Conservation (phyloP, 2,888 invertebrate species). For the Apotomis capreana region DNA sequence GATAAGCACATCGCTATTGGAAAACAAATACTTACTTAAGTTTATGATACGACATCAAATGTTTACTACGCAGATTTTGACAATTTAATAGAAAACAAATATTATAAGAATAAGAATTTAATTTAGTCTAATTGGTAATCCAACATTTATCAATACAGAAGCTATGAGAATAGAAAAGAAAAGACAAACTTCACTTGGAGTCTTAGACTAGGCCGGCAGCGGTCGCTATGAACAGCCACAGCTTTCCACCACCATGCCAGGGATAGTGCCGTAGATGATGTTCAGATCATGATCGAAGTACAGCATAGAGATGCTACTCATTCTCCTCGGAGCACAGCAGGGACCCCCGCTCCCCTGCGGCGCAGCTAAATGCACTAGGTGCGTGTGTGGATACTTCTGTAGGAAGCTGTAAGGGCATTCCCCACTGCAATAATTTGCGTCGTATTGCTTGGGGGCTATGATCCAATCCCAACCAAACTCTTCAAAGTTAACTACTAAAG, state of each 20-base stretch:
- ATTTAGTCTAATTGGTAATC: background rate
- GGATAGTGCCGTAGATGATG: slow-evolving; percentile 93
- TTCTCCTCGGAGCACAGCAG: slow-evolving; percentile 95
- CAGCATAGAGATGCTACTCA: slow-evolving; percentile 94
- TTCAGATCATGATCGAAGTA: slow-evolving; percentile 95
- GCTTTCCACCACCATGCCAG: slow-evolving; percentile 96
- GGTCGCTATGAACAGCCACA: slow-evolving; percentile 93
- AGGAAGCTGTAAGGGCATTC: slow-evolving; percentile 95
- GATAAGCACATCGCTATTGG: background rate
- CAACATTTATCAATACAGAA: background rate
- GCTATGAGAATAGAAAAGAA: slow-evolving; percentile 1
- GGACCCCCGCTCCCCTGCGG: slow-evolving; percentile 91
- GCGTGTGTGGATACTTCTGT: slow-evolving; percentile 94
- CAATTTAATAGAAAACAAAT: background rate
- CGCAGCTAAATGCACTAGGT: slow-evolving; percentile 91
- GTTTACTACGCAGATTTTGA: background rate
- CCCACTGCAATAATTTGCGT: slow-evolving; percentile 98
- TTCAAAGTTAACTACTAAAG: slow-evolving; percentile 96
- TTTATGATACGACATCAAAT: background rate
- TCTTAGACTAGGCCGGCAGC: slow-evolving; percentile 49
- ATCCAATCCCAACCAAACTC: slow-evolving; percentile 99
- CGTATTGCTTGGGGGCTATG: slow-evolving; percentile 96
- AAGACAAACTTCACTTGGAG: slow-evolving; percentile 53
- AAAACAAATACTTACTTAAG: background rate
- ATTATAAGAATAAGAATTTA: background rate